Evolutionary conservation across 2,888 invertebrate genomes (phyloP).

Genomic region (Oligia strigilis): DNA sequence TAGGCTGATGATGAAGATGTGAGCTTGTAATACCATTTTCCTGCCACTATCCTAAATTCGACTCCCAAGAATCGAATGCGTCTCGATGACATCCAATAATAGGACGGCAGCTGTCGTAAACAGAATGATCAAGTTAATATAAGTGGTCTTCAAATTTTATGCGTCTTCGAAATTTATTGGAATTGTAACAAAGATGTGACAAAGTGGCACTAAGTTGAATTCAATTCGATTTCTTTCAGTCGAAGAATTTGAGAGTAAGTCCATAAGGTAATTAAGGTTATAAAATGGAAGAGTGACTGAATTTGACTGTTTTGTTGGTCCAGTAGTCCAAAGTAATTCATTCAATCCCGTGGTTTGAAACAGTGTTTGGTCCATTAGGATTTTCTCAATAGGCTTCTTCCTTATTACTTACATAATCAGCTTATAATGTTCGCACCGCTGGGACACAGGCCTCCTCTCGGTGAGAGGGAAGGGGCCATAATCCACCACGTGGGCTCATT

Average conservation of each 20-base stretch:
- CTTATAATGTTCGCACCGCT: too few species aligned
- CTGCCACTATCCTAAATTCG: background rate
- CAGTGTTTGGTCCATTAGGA: background rate
- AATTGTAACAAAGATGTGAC: background rate
- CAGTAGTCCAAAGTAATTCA: background rate
- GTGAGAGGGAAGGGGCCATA: too few species aligned
- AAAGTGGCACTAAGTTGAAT: background rate
- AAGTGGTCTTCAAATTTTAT: background rate
- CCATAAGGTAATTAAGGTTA: constrained; percentile 3
- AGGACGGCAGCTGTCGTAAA: background rate
- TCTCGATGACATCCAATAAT: background rate
- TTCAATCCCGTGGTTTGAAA: background rate
- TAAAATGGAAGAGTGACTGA: background rate
- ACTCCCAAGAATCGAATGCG: background rate
- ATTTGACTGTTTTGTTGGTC: background rate
- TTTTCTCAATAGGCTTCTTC: background rate
- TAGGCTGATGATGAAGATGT: background rate
- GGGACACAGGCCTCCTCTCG: too few species aligned
- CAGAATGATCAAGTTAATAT: background rate
- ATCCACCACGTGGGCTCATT: too few species aligned
- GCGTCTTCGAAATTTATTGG: background rate
- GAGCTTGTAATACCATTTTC: background rate
- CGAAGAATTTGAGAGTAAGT: constrained; percentile 5
- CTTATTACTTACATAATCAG: too few species aligned
- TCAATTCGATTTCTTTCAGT: background rate